A percentile compares a stretch with the other conserved stretches of the same genome.
phyloP scores from a whole-genome alignment of 2,888 invertebrate species.

The Synanthedon myopaeformis region DNA sequence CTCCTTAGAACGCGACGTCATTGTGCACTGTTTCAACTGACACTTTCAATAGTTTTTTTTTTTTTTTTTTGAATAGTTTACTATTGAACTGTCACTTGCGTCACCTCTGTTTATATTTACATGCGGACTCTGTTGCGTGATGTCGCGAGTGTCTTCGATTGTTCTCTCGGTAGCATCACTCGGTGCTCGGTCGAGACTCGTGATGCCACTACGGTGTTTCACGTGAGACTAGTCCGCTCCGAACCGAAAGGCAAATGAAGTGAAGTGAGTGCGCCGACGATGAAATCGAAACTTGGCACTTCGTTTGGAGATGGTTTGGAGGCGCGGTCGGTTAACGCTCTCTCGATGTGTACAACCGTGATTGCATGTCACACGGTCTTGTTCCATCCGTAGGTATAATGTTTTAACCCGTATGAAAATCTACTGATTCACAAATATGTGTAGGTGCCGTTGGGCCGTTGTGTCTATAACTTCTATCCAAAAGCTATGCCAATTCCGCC shows the following conservation, averaged over 20 bases:
- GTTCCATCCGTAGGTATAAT: too few species aligned
- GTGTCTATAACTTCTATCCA: neutral
- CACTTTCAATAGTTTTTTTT: constrained; percentile 22
- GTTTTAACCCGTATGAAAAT: too few species aligned
- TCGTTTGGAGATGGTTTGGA: constrained; percentile 25
- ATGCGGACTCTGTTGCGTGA: neutral
- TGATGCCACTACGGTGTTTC: constrained; percentile 27
- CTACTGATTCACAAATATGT: neutral
- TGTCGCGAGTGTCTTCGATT: neutral
- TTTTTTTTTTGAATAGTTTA: constrained; percentile 16
- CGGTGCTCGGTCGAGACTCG: constrained; percentile 11
- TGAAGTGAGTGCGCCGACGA: constrained; percentile 30
- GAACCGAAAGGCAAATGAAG: constrained; percentile 4
- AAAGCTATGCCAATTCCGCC: constrained; percentile 3
- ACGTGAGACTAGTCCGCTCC: constrained; percentile 43
- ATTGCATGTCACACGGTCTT: too few species aligned
- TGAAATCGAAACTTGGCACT: constrained; percentile 56
- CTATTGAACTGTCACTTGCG: constrained; percentile 20
- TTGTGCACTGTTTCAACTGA: constrained; percentile 46
- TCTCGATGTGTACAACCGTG: constrained; percentile 21
- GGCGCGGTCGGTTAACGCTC: constrained; percentile 40
- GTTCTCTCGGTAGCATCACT: constrained; percentile 26
- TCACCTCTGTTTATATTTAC: constrained; percentile 24
- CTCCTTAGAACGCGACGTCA: constrained; percentile 84
- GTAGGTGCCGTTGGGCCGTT: neutral